phyloP scores from a whole-genome alignment of 2,888 invertebrate genomes.

The Mesoligia furuncula region DNA sequence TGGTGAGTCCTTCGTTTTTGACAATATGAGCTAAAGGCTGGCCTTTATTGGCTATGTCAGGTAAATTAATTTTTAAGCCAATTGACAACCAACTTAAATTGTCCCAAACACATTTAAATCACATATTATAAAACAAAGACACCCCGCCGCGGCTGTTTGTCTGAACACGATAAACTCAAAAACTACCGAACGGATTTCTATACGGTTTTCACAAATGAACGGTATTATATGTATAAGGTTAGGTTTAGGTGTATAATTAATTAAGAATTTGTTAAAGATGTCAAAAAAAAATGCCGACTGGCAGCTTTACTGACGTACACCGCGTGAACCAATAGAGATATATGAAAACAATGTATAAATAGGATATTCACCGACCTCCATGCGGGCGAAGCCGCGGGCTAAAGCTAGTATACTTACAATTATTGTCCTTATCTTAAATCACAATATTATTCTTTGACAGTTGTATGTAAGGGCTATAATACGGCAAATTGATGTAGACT shows the following conservation, averaged over 20 bases:
- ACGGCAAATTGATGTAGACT: background rate
- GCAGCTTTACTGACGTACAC: background rate
- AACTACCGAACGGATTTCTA: background rate
- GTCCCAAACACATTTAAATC: background rate
- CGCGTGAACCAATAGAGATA: too few relatives aligned
- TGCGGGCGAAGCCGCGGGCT: background rate
- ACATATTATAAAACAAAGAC: background rate
- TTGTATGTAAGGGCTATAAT: background rate
- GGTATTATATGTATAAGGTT: too few relatives aligned
- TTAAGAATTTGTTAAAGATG: background rate
- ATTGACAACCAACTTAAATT: background rate
- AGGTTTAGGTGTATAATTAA: too few relatives aligned
- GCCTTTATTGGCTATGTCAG: background rate
- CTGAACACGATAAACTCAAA: too few relatives aligned
- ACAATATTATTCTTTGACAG: too few relatives aligned
- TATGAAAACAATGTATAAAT: background rate
- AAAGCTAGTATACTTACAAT: background rate
- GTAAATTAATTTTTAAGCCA: background rate
- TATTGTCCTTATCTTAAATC: background rate
- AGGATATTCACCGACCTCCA: background rate
- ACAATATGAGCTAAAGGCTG: background rate
- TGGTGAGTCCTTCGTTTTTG: slow-evolving; percentile 92
- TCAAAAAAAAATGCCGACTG: background rate
- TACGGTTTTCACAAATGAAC: background rate
- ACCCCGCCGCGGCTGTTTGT: too few relatives aligned